Evolutionary conservation across 2,797 vertebrate genomes (phyloP), one percentile per base, ranked within the genome.

Genomic region (Ataeniobius toweri): DNA sequence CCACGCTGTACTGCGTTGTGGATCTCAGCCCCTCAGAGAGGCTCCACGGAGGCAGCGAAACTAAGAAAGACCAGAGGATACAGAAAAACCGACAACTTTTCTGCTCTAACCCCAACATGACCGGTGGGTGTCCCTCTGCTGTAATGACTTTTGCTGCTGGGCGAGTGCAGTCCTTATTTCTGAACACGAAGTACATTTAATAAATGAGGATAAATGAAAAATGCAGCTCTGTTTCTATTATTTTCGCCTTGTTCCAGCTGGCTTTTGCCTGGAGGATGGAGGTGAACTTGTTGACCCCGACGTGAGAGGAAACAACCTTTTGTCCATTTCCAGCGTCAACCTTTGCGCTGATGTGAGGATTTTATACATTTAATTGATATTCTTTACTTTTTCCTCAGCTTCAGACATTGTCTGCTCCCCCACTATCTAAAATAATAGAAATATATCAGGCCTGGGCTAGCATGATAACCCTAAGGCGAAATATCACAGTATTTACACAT

Each of bases 41-140:
- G 0, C 95, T 95, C 80, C 95, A 89, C 0, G 93, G 95, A 86
- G 91, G 93, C 88, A 94, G 94, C 93, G 96, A 88, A 77, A 84
- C 93, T 73, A 93, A 93, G 0, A 96, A 93, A 24, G 96, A 96
- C 1, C 96, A 97, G 51, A 92, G 94, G 53, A 85, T 96, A 83
- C 94, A 96, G 94, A 97, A 96, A 87, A 97, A 97, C 89, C 89
- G 96, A 78, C 96, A 95, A 0, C 96, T 98, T 26, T 97, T 96
- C 87, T 96, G 96, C 70, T 99, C 98, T 84, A 97, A 96, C 91
- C 98, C 98, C 83, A 97, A 98, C 83, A 93, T 98, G 87, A 95
- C 94, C 82, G 92, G 98, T 97, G 94, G 94, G 96, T 84, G 41
- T 58, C 46, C 41, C 65, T 77, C 26, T 67, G 0, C 63, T 80